A percentile compares a stretch with the other conserved stretches of the same genome.
These are phyloP conservation scores for Coryphaenoides rupestris DNA, from an alignment of 2,113 vertebrate species.

Conservation along the genomic window DNA sequence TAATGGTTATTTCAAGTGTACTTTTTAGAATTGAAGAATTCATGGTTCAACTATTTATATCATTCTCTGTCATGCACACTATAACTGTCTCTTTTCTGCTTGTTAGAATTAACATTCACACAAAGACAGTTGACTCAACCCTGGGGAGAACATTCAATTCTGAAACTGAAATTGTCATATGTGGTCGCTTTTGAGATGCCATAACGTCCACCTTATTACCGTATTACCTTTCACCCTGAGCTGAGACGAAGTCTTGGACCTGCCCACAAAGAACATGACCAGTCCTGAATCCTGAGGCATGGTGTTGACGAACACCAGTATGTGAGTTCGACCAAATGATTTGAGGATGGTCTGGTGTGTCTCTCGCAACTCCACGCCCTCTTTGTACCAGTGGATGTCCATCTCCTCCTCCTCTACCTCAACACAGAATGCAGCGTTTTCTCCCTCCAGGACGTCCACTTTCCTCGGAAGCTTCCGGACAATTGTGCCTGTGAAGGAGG, in stretches of 20 bases:
- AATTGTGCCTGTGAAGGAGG: slow-evolving; percentile 68
- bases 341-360: slow-evolving; percentile 82
- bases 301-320: slow-evolving; percentile 91
- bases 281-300: slow-evolving; percentile 86
- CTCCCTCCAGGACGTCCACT: slow-evolving; percentile 91
- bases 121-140: background rate
- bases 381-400: slow-evolving; percentile 85
- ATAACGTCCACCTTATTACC: too few relatives aligned
- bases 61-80: too few relatives aligned
- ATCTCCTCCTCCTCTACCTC: slow-evolving; percentile 84
- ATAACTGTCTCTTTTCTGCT: too few relatives aligned
- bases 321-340: slow-evolving; percentile 90
- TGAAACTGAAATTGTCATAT: too few relatives aligned
- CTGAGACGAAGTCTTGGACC: slow-evolving; percentile 88
- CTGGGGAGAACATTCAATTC: too few relatives aligned
- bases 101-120: background rate
- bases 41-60: too few relatives aligned
- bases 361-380: slow-evolving; percentile 81
- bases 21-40: too few relatives aligned
- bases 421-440: slow-evolving; percentile 93
- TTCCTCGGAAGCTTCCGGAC: slow-evolving; percentile 86
- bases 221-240: slow-evolving; percentile 91
- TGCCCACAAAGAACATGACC: slow-evolving; percentile 83
- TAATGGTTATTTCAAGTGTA: too few relatives aligned
- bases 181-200: too few relatives aligned